Evolutionary conservation across 2,888 invertebrate species (phyloP), one percentile per base, ranked within the genome.

Genomic region (Bhutanitis thaidina): DNA sequence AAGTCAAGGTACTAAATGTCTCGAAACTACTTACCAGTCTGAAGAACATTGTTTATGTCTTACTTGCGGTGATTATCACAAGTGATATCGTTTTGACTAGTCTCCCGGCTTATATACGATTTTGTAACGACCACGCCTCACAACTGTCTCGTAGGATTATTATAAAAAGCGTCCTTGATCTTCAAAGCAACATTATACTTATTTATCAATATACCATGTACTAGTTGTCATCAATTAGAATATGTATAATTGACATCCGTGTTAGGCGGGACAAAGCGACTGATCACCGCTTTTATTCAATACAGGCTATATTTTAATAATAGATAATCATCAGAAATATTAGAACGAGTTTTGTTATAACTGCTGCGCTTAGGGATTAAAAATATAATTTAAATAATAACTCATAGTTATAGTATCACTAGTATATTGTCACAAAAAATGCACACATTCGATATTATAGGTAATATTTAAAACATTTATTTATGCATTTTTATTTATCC

Each of bases 161-260:
- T 67, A 75, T 74, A 85, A 87, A 85, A 85, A 81, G 68, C 62
- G 85, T 79, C 88, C 88, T 88, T 88, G 86, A 87, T 87, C 85
- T 87, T 87, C 84, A 74, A 69, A 71, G 69, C 72, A 73, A 67
- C 72, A 71, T 71, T 71, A 61, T 74, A 20, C 2, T 20, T 20
- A 20, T 20, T 20, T 20, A 20, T 20, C 20, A 20, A 20, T 20
- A 74, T 71, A 68, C 68, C 64, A 61, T 68, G 67, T 73, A 71
- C 66, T 65, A n/a, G 10, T 34, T 56, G 27, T 27, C 57, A 61
- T 59, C 53, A 60, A 63, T 67, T 47, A 47, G 25, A 47, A 64
- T 67, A 62, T 69, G 69, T 70, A 57, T 67, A 68, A 74, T 67
- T 61, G 57, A 78, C 70, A 80, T 82, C 82, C 80, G 80, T 55